Percentiles rank a stretch among this genome's conserved stretches.
These are phyloP conservation scores for Cebus imitator DNA, from an alignment of 2,113 vertebrate species.

Conservation along the genomic window DNA sequence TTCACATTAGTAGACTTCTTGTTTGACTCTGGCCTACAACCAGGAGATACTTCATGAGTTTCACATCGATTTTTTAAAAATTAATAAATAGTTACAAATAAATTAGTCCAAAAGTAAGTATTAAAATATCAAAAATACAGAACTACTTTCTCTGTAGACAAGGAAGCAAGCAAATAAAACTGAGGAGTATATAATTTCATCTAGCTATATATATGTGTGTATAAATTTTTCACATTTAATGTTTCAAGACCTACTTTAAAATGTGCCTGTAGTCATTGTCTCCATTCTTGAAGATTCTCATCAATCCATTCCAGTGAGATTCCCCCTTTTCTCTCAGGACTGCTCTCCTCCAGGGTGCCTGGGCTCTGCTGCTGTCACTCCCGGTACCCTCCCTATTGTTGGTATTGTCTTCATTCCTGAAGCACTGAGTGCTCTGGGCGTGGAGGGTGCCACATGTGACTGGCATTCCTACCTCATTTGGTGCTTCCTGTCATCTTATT, in stretches of 20 bases:
- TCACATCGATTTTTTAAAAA: neutral
- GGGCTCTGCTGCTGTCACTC: neutral
- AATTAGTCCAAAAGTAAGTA: neutral
- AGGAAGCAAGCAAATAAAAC: neutral
- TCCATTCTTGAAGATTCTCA: neutral
- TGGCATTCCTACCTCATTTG: neutral
- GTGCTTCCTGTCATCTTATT: neutral
- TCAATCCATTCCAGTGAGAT: neutral
- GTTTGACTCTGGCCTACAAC: neutral
- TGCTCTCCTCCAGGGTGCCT: neutral
- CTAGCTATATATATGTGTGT: too few species aligned
- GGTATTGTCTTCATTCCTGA: neutral
- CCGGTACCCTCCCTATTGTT: too few species aligned
- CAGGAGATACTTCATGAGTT: too few species aligned
- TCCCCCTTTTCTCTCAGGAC: rapidly evolving
- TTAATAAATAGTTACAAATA: neutral
- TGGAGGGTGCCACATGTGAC: neutral
- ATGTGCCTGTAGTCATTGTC: neutral
- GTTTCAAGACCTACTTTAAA: neutral
- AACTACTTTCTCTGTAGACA: neutral
- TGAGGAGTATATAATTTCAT: neutral
- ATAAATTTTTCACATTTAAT: neutral
- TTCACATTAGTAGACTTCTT: neutral
- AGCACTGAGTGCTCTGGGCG: neutral
- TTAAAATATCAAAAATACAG: neutral